Evolutionary conservation across 2,113 vertebrate species (phyloP).

Genomic region (Dunckerocampus dactyliophorus): DNA sequence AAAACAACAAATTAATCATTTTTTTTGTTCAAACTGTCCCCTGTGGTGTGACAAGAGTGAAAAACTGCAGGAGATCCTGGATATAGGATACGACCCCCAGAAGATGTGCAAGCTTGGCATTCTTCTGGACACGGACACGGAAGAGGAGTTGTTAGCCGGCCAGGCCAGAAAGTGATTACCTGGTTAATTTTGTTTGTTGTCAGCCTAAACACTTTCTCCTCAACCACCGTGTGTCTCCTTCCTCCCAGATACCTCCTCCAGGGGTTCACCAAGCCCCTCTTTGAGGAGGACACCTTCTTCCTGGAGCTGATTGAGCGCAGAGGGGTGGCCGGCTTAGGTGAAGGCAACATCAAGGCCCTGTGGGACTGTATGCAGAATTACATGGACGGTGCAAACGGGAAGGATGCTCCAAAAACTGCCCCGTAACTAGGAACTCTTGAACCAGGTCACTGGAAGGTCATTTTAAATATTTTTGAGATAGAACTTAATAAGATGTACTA

Average conservation of each 20-base stretch:
- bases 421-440: slow-evolving; percentile 9
- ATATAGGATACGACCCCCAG: slow-evolving; percentile 72
- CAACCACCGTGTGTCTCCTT: background rate
- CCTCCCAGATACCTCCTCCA: slow-evolving; percentile 80
- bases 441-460: background rate
- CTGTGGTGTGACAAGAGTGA: slow-evolving; percentile 53
- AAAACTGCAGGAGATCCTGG: slow-evolving; percentile 79
- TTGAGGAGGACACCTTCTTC: slow-evolving; percentile 88
- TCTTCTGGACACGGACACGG: slow-evolving; percentile 79
- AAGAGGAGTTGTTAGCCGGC: background rate
- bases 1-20: too few relatives aligned
- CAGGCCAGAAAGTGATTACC: slow-evolving; percentile 45
- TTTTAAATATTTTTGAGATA: background rate
- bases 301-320: slow-evolving; percentile 89
- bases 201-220: background rate
- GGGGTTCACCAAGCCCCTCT: slow-evolving; percentile 89
- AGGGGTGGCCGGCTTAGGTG: slow-evolving; percentile 84
- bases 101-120: slow-evolving; percentile 79
- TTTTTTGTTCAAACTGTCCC: too few relatives aligned
- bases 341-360: slow-evolving; percentile 87
- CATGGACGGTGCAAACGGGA: slow-evolving; percentile 64
- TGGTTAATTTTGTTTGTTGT: background rate
- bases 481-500: background rate
- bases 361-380: slow-evolving; percentile 86
- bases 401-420: slow-evolving; percentile 12